Conservation (phyloP, 1,140 invertebrate species). For the Brachystomella parvula region DNA sequence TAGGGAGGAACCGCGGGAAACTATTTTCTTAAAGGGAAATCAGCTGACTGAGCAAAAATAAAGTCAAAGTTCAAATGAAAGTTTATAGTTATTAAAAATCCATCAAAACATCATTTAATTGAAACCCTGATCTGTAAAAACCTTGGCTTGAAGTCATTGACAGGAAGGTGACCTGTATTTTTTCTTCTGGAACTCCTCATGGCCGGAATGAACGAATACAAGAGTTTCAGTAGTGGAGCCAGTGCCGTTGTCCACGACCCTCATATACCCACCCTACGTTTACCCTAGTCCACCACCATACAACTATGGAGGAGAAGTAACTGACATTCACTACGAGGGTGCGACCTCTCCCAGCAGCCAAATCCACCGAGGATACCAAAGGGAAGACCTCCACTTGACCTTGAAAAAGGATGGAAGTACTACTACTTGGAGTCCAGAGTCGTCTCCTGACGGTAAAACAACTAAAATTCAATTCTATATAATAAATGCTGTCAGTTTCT, state of each 20-base stretch:
- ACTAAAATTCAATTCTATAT: background rate
- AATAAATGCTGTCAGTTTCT: background rate
- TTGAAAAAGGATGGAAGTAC: slow-evolving; percentile 10
- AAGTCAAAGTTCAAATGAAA: too few species aligned
- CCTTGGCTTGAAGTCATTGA: too few species aligned
- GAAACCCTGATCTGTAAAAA: too few species aligned
- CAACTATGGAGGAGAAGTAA: background rate
- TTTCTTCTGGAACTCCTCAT: too few species aligned
- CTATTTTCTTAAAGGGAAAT: too few species aligned
- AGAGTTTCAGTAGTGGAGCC: background rate
- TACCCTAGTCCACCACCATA: background rate
- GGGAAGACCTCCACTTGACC: slow-evolving; percentile 5
- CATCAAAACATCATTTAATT: too few species aligned
- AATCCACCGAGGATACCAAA: background rate
- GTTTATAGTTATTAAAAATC: too few species aligned
- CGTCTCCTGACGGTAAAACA: slow-evolving; percentile 23
- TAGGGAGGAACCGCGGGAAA: too few species aligned
- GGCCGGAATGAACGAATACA: slow-evolving; percentile 30
- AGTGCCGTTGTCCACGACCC: background rate
- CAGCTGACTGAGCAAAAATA: too few species aligned
- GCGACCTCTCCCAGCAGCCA: too few species aligned
- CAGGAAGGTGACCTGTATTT: too few species aligned
- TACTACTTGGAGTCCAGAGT: background rate
- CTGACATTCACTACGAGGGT: background rate
- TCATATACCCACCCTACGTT: background rate